These are phyloP conservation scores for Pseudorhiza aurosa DNA, from an alignment of 30 jellyfish, hydroid and myxozoan genomes.

Conservation along the genomic window DNA sequence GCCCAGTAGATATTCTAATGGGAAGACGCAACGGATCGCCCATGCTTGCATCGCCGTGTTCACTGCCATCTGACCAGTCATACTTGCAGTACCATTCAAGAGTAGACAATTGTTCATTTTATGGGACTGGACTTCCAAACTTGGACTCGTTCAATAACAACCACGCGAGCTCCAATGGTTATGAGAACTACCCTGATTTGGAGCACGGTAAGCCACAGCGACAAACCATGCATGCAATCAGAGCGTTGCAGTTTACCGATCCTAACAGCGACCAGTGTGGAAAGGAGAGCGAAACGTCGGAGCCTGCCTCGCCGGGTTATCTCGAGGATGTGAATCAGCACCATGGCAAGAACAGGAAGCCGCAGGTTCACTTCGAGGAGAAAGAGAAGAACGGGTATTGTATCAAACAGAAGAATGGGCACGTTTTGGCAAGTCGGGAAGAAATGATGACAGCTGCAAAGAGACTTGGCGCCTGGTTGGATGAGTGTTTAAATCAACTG, in stretches of 20 bases:
- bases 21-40: slow-evolving; percentile 65
- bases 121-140: slow-evolving; percentile 30
- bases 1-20: slow-evolving; percentile 57
- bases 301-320: slow-evolving; percentile 15
- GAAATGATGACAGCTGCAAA: slow-evolving; percentile 76
- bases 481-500: slow-evolving; percentile 93
- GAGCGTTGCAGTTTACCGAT: slow-evolving; percentile 64
- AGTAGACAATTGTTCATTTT: slow-evolving; percentile 40
- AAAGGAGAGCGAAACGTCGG: slow-evolving; percentile 23
- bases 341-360: slow-evolving; percentile 25
- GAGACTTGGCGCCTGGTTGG: slow-evolving; percentile 83
- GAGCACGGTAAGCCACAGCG: slow-evolving; percentile 27
- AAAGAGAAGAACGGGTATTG: slow-evolving; percentile 7
- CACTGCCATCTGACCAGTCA: slow-evolving; percentile 58
- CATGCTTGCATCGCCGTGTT: slow-evolving; percentile 61
- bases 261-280: slow-evolving; percentile 11
- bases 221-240: slow-evolving; percentile 64
- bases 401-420: slow-evolving; percentile 47
- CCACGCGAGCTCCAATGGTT: slow-evolving; percentile 31
- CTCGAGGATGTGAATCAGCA: slow-evolving; percentile 4
- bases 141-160: slow-evolving; percentile 51
- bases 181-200: slow-evolving; percentile 2
- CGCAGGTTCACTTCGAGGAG: slow-evolving; percentile 75
- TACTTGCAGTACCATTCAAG: slow-evolving; percentile 43
- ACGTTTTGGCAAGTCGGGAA: slow-evolving; percentile 11